Base-by-base conservation (phyloP, 2,797 vertebrate genomes). In the Toxotes lorentzi region DNA sequence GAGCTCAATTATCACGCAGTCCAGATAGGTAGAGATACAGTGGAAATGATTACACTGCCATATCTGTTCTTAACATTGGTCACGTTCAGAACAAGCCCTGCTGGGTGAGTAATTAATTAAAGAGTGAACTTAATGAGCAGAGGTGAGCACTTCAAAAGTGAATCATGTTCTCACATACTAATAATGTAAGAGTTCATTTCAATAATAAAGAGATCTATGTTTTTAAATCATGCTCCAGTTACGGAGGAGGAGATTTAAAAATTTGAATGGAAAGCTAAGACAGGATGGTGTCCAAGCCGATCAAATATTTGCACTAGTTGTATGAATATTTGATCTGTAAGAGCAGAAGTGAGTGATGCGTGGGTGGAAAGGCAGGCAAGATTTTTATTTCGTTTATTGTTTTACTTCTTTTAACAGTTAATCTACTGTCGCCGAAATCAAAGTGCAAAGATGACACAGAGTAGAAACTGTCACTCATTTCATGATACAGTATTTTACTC, bases 81-180 rank as follows among this genome's bases (percentile, higher is more conserved):
- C 85, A 91, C 54, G 35, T 83, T 88, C 81, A 30, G 74, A 83
- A 65, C 77, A 66, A 84, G 85, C 66, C 73, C 76, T 74, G 85
- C 73, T 2, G 56, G 41, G 41, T 82, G 75, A 88, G 84, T 85
- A 90, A 91, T 91, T 89, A 90, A 73, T 61, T 57, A 89, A 81
- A 57, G 81, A 84, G 81, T 85, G 72, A 86, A 86, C 73, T 66
- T 87, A 90, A 90, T 81, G 87, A 92, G 83, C 79, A 83, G 85
- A 89, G 89, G 89, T 88, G 87, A 92, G 79, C 66, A 72, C 76
- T 85, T 89, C 50, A 84, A 78, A 83, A 67, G 73, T 61, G 74
- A 86, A 48, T 54, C 90, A 83, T 86, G 88, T 73, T 80, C 73
- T 80, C 53, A 82, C 86, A 90, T 83, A 82, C 85, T 89, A 89